Evolutionary conservation across 2,113 vertebrate genomes (phyloP), one percentile per base, ranked within the genome.

Genomic region (Serranochromis macrocephalus): DNA sequence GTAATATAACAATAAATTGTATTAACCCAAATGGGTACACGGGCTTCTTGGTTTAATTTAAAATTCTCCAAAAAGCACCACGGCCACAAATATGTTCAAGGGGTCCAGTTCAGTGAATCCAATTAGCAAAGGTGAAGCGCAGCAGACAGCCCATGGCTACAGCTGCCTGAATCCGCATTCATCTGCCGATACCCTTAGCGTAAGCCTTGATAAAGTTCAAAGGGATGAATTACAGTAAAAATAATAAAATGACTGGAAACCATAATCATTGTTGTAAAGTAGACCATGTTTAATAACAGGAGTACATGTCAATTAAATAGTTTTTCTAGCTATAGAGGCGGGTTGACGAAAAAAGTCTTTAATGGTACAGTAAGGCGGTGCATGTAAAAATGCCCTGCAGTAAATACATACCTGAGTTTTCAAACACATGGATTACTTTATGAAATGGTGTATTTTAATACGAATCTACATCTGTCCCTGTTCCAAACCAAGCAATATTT

Each of bases 101-200:
- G 24, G 54, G 54, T 55, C 11, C 54, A 55, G 54, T 55, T 55
- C 54, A 55, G 21, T 26, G 21, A 55, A 21, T 55, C 54, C 54
- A 26, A 3, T 24, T 55, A 55, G 54, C 21, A 26, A n/a, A 26
- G 21, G 21, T 26, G 54, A 55, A 26, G 54, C 21, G 7, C 54
- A 13, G 21, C 21, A 26, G 4, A 55, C 6, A 55, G 54, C 54
- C 19, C 11, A 26, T 26, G 54, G 54, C 54, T 26, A 55, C 54
- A 38, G n/a, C 66, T 24, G 66, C 38, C 66, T 16, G 66, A 9
- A 71, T 42, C 38, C 4, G 13, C 66, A 73, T 73, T 26, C 38
- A 73, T 42, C 66, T 73, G 2, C 13, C 38, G 0, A 42, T 24
- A 71, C 21, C n/a, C 21, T 16, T 71, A 1, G n/a, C 2, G 2